A percentile compares a stretch with the other conserved stretches of the same genome.
Conservation (phyloP, 2,888 invertebrate species). For the Chydorus sphaericus region DNA sequence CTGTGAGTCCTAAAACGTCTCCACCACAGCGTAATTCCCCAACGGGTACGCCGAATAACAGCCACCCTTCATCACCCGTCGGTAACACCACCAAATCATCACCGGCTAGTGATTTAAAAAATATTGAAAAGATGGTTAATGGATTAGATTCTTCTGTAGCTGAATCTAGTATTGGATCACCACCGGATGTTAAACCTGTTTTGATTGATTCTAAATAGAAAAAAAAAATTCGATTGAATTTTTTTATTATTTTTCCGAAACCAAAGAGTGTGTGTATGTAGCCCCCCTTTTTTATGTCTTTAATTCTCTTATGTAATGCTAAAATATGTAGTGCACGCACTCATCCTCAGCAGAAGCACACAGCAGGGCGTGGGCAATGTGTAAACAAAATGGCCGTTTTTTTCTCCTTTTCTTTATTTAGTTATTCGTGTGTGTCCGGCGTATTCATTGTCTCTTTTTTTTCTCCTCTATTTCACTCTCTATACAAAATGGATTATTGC, state of each 20-base stretch:
- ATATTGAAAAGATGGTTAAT: slow-evolving; percentile 95
- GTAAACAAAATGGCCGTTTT: no score
- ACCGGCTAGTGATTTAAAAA: slow-evolving; percentile 71
- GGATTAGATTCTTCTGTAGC: slow-evolving; percentile 48
- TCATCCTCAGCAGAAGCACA: no score
- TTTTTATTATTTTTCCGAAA: background rate
- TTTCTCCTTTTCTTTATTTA: background rate
- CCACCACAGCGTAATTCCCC: slow-evolving; percentile 21
- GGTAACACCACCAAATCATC: slow-evolving; percentile 24
- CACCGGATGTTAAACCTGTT: no score
- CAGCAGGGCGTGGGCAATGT: no score
- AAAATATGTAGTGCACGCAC: no score
- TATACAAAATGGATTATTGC: slow-evolving; percentile 1
- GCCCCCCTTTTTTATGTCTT: background rate
- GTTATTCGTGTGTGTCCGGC: background rate
- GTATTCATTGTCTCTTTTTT: background rate
- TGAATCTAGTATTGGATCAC: background rate
- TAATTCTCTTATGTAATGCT: background rate
- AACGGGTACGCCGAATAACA: background rate
- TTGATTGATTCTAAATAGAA: no score
- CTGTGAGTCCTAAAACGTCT: slow-evolving; percentile 41
- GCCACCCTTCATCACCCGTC: slow-evolving; percentile 3
- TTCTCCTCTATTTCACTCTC: background rate
- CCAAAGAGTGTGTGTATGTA: background rate
- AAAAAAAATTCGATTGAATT: background rate